Percentiles rank a stretch among this genome's conserved stretches.
phyloP scores from a whole-genome alignment of 1,140 invertebrate genomes.

The Drosophila athabasca region DNA sequence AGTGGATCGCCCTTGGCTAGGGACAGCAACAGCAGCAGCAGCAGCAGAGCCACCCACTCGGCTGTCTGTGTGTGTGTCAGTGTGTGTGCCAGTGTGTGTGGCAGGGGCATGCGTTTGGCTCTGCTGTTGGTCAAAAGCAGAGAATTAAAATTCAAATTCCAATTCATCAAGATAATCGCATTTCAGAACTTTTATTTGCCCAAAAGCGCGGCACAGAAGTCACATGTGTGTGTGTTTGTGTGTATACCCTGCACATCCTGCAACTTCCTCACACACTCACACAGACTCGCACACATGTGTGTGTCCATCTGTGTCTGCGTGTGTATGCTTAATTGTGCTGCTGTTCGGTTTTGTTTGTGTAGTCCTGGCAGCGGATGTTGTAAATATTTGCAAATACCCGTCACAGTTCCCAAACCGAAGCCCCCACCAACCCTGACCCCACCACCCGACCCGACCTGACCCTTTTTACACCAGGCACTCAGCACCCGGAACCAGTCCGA shows the following conservation, averaged over 20 bases:
- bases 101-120: background rate
- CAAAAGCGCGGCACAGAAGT: slow-evolving; percentile 49
- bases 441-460: too few species aligned
- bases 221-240: slow-evolving; percentile 33
- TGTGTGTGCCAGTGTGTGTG: too few species aligned
- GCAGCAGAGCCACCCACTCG: background rate
- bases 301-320: slow-evolving; percentile 1
- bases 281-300: background rate
- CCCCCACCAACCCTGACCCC: slow-evolving; percentile 4
- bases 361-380: slow-evolving; percentile 67
- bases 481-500: background rate
- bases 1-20: slow-evolving; percentile 60
- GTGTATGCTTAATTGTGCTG: slow-evolving; percentile 29
- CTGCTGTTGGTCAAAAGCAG: slow-evolving; percentile 59
- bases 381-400: slow-evolving; percentile 79
- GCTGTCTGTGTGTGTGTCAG: too few species aligned
- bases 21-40: background rate
- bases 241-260: background rate
- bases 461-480: too few species aligned
- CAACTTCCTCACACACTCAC: background rate
- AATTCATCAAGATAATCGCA: slow-evolving; percentile 83
- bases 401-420: slow-evolving; percentile 33
- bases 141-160: slow-evolving; percentile 82
- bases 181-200: slow-evolving; percentile 82
- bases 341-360: slow-evolving; percentile 57